Conservation (phyloP, 37 sponge, comb jelly and placozoan genomes). For the Ephydatia muelleri region DNA sequence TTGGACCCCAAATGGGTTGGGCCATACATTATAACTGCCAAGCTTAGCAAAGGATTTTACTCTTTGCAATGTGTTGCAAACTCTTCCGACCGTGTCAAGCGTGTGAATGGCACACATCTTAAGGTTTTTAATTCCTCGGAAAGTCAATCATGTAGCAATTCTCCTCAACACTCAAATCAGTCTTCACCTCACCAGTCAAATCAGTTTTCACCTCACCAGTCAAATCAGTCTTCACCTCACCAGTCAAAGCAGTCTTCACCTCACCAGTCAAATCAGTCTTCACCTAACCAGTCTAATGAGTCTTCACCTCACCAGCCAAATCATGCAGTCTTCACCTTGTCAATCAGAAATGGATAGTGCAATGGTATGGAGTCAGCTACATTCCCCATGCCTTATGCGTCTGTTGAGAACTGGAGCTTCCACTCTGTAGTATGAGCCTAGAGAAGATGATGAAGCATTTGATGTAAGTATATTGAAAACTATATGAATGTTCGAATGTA, state of each 20-base stretch:
- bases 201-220: not conserved
- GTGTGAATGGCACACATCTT: not conserved
- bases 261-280: conserved; percentile 1
- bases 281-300: not conserved
- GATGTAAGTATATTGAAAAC: too few relatives aligned
- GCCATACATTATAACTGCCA: too few relatives aligned
- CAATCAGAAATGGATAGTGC: not conserved
- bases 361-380: not conserved
- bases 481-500: not conserved
- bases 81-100: not conserved
- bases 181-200: not conserved
- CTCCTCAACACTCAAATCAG: not conserved
- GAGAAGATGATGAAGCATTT: not conserved
- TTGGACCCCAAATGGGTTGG: too few relatives aligned
- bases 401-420: not conserved
- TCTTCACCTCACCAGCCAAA: not conserved
- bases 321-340: not conserved
- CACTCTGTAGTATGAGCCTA: not conserved
- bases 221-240: not conserved
- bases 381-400: not conserved
- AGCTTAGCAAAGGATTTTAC: too few relatives aligned
- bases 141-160: not conserved
- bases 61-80: too few relatives aligned
- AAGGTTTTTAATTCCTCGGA: not conserved
- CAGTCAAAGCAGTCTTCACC: not conserved